Base-by-base conservation (phyloP, 2,797 vertebrate genomes). In the Eulemur coronatus region DNA sequence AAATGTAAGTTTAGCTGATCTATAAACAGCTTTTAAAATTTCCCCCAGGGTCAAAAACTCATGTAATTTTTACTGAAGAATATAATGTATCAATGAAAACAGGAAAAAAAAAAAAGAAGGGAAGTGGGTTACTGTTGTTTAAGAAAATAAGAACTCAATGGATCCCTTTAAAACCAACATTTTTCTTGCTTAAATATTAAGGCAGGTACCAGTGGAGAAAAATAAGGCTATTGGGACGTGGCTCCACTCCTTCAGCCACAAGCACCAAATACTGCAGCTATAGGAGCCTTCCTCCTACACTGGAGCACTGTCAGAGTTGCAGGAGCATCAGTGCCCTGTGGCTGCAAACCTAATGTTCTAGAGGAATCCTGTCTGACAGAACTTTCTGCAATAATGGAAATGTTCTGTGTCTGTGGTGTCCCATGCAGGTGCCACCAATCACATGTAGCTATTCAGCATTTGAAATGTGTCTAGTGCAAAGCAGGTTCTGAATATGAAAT, bases 121-220 rank as follows among this genome's bases (percentile, higher is more conserved):
- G 79, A 97, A 92, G 79, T 82, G 67, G 88, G 95, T 97, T 98
- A 98, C 97, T 30, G 14, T 87, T 96, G 93, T 96, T 98, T 98
- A 97, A 98, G 96, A 98, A 98, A 98, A 98, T 95, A 98, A 79
- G 96, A 96, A 97, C 91, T 98, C 96, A 98, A 88, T 95, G 94
- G 97, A 94, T 81, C 96, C 85, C 98, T 98, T 97, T 96, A 96
- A 97, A 98, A 93, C 57, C 94, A 97, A 97, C 92, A 97, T 97
- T 98, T 97, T 98, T 98, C 96, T 95, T 97, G 93, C 87, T 98
- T 95, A 96, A 97, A 98, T 52, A 97, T 84, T 81, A 96, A 98
- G 75, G 30, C 22, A 59, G n/a, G 69, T 92, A 79, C 48, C 18
- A 69, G 35, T 7, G 38, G n/a, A 86, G 86, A 67, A 87, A 79